A percentile compares a stretch with the other conserved stretches of the same genome.
These are phyloP conservation scores for Coptodon rendalli DNA, from an alignment of 2,113 vertebrate genomes.

Conservation along the genomic window DNA sequence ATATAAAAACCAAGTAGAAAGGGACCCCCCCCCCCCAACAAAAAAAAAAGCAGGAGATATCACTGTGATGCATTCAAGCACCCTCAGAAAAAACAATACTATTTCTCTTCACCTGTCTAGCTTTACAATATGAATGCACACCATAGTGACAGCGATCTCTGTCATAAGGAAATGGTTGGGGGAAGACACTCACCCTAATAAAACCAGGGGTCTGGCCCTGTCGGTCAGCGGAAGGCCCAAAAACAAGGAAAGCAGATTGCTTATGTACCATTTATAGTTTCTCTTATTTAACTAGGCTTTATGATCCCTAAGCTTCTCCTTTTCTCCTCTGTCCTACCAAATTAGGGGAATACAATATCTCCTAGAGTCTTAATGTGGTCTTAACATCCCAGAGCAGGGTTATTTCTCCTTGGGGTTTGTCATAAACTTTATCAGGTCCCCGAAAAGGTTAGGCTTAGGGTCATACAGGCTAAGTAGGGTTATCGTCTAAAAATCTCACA, in stretches of 20 bases:
- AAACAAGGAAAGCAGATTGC: background rate
- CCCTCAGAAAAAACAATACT: background rate
- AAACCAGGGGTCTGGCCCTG: background rate
- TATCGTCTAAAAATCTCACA: background rate
- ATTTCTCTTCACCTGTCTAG: too few relatives aligned
- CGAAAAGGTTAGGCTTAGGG: background rate
- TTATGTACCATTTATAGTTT: background rate
- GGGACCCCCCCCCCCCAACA: too few relatives aligned
- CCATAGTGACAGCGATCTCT: background rate
- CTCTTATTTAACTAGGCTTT: background rate
- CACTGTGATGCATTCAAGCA: background rate
- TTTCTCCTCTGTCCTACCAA: background rate
- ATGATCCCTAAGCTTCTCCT: background rate
- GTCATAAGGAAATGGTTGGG: background rate
- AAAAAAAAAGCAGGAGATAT: background rate
- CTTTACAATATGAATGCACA: too few relatives aligned
- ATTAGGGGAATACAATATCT: background rate
- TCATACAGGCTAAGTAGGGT: background rate
- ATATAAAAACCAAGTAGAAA: background rate
- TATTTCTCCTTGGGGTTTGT: background rate
- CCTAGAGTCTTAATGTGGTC: background rate
- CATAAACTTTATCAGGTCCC: background rate
- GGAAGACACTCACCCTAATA: background rate
- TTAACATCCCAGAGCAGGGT: background rate
- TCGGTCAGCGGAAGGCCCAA: background rate